Evolutionary conservation across 2,888 invertebrate species (phyloP), one percentile per base, ranked within the genome.

Genomic region (Plemyria rubiginata): DNA sequence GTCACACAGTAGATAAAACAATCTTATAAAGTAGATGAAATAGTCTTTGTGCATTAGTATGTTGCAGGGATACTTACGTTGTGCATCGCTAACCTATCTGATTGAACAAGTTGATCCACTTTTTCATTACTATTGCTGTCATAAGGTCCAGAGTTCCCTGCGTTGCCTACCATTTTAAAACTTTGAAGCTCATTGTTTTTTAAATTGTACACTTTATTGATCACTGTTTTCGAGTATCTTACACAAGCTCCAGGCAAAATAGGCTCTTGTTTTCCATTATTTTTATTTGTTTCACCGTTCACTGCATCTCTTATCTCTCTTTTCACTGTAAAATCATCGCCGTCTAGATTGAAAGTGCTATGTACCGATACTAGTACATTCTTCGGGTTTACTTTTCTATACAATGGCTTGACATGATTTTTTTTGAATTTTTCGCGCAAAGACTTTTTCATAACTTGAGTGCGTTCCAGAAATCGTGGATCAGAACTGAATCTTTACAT

Each of bases 381-480:
- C 67, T 77, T 78, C 55, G 82, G 76, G 53, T 71, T 74, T 1
- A 81, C 65, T 76, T 85, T 88, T 65, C 75, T 82, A 60, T 91
- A 92, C 48, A 92, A 79, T 6, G 92, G 92, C 80, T 81, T 85
- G 0, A 92, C 92, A 43, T 87, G 82, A 64, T 80, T 68, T 49
- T 85, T 81, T 70, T 79, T 82, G 40, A 90, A 90, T 73, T 85
- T 88, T 51, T 82, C 77, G 52, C 77, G 77, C 0, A 76, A 57
- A 7, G 65, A 60, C 56, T 72, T 70, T 69, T 76, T 80, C 82
- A 82, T 82, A 62, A 56, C 55, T 67, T 59, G 65, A 54, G 69
- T 64, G 70, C 53, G 59, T 62, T 54, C 43, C 32, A 41, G 54
- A 50, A 56, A 41, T 54, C 29, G 54, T 56, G 56, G 55, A 54